Conservation (phyloP, 2,888 invertebrate species). For the Incurvaria masculella region DNA sequence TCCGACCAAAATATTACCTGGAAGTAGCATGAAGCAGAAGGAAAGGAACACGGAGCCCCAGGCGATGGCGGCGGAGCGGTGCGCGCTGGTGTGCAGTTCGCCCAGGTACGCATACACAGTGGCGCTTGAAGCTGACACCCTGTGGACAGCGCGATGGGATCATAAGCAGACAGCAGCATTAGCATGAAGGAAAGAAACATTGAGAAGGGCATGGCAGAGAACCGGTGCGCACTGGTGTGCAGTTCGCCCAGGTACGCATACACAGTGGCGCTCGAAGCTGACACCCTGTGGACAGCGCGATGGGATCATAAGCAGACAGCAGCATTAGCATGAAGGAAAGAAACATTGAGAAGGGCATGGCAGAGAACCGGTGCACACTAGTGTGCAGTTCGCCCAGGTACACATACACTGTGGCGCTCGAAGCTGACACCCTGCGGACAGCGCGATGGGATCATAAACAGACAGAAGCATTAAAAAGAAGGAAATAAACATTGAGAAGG, state of each 20-base stretch:
- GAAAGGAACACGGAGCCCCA: constrained; percentile 57
- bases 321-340: constrained; percentile 52
- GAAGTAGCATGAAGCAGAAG: constrained; percentile 51
- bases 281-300: constrained; percentile 34
- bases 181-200: too few species aligned
- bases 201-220: constrained; percentile 52
- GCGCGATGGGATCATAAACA: too few species aligned
- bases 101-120: constrained; percentile 60
- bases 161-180: background rate
- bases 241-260: constrained; percentile 60
- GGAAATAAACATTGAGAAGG: too few species aligned
- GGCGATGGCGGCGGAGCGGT: constrained; percentile 51
- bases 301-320: too few species aligned
- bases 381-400: constrained; percentile 59
- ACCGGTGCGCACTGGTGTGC: constrained; percentile 44
- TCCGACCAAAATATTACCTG: too few species aligned
- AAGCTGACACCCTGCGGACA: constrained; percentile 41
- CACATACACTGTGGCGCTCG: constrained; percentile 59
- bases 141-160: too few species aligned
- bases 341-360: constrained; percentile 56
- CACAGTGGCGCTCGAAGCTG: constrained; percentile 55
- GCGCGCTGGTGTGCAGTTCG: constrained; percentile 50
- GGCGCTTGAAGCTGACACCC: constrained; percentile 51
- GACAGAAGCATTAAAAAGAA: background rate
- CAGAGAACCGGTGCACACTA: constrained; percentile 38